Evolutionary conservation across 2,797 vertebrate genomes (phyloP).

Genomic region (Setipinna tenuifilis): DNA sequence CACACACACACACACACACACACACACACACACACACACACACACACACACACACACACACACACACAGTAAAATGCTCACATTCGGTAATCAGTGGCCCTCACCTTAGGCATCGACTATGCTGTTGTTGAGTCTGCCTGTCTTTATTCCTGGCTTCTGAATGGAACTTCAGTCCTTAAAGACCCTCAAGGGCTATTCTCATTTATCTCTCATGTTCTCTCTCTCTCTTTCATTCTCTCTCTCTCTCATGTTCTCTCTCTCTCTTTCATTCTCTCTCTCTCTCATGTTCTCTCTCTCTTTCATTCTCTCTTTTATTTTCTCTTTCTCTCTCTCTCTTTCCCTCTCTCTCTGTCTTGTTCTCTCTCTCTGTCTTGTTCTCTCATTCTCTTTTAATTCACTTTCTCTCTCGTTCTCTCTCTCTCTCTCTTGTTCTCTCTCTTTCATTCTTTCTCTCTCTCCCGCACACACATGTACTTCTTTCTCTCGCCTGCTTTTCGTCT

Average conservation of each 20-base stretch:
- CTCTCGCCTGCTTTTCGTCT: conserved; percentile 2
- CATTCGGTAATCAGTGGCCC: background rate
- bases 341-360: conserved; percentile 27
- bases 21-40: no score
- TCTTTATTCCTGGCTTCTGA: background rate
- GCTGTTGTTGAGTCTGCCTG: background rate
- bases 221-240: no score
- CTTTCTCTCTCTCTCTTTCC: conserved; percentile 33
- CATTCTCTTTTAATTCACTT: conserved; percentile 21
- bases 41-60: no score
- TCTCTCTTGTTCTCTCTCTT: no score
- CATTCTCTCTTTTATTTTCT: no score
- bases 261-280: background rate
- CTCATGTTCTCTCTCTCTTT: no score
- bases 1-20: background rate
- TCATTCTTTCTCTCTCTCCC: background rate
- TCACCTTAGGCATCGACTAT: background rate
- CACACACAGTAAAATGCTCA: background rate
- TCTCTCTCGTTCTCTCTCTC: no score
- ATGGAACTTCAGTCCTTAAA: background rate
- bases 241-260: background rate
- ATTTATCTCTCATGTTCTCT: background rate
- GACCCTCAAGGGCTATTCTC: background rate
- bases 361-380: conserved; percentile 34
- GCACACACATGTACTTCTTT: conserved; percentile 31